A percentile compares a stretch with the other conserved stretches of the same genome.
Evolutionary conservation across 37 sponge, comb jelly and placozoan genomes (phyloP).

Genomic region (Halichondria panicea): DNA sequence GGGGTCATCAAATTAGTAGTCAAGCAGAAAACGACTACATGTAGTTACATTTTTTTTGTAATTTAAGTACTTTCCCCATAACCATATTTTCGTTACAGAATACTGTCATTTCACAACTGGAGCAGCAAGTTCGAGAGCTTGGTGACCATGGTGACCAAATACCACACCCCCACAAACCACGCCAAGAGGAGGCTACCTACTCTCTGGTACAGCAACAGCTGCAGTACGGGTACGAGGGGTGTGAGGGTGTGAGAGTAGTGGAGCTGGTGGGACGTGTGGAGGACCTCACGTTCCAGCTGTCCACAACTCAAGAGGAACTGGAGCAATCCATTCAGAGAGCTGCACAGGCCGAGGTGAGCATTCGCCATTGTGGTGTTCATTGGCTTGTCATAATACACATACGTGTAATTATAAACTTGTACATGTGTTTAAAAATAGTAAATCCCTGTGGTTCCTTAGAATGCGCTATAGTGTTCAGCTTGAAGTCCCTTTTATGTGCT

Average conservation of each 20-base stretch:
- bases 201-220: conserved; percentile 23
- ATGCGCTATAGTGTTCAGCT: too few relatives aligned
- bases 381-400: too few relatives aligned
- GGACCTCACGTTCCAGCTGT: conserved; percentile 29
- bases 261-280: conserved; percentile 33
- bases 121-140: conserved; percentile 15
- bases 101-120: not conserved
- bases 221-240: not conserved
- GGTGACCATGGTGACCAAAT: not conserved
- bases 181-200: not conserved
- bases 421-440: too few relatives aligned
- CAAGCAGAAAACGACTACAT: too few relatives aligned
- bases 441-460: too few relatives aligned
- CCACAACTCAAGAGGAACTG: conserved; percentile 14
- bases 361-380: not conserved
- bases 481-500: too few relatives aligned
- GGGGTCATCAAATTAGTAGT: too few relatives aligned
- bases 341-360: conserved; percentile 26
- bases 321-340: not conserved
- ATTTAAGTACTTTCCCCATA: too few relatives aligned
- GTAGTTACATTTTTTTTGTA: too few relatives aligned
- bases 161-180: not conserved
- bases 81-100: not conserved
- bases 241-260: conserved; percentile 26
- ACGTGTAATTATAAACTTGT: too few relatives aligned